Conservation (phyloP, 2,888 invertebrate genomes). For the Anarsia innoxiella region DNA sequence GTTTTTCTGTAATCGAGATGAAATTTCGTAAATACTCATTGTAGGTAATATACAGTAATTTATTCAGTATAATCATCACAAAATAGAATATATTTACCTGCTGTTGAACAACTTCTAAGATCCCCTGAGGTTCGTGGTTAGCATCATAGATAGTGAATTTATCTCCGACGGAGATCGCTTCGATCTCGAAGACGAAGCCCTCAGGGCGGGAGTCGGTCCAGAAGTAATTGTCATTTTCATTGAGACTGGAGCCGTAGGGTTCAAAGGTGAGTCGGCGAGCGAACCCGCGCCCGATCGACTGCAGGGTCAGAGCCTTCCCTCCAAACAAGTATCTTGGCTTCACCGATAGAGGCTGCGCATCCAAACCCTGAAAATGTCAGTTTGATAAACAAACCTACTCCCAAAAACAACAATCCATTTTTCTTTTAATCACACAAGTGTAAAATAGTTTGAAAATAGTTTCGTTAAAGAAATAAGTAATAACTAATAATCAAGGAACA, state of each 20-base stretch:
- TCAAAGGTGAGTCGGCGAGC: slow-evolving; percentile 83
- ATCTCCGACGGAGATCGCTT: slow-evolving; percentile 79
- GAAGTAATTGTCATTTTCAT: slow-evolving; percentile 82
- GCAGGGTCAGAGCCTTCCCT: slow-evolving; percentile 79
- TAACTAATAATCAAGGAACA: no score
- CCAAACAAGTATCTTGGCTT: slow-evolving; percentile 77
- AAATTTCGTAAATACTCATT: no score
- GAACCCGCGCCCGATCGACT: slow-evolving; percentile 83
- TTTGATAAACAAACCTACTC: slow-evolving; percentile 37
- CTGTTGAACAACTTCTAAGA: slow-evolving; percentile 78
- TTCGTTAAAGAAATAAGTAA: no score
- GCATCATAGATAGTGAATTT: slow-evolving; percentile 83
- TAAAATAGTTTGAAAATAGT: no score
- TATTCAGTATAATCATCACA: no score
- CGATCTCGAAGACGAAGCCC: slow-evolving; percentile 83
- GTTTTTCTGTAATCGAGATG: slow-evolving; percentile 53
- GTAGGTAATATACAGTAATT: no score
- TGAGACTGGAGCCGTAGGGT: slow-evolving; percentile 75
- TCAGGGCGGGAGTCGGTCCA: slow-evolving; percentile 85
- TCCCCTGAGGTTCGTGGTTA: slow-evolving; percentile 80
- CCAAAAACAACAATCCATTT: slow-evolving; percentile 11
- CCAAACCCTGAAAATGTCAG: slow-evolving; percentile 58
- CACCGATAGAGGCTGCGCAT: slow-evolving; percentile 59
- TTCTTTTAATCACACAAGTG: no score
- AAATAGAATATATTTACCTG: no score